These are phyloP conservation scores for Carcharodon carcharias DNA, from an alignment of 2,797 vertebrate genomes.

Conservation along the genomic window DNA sequence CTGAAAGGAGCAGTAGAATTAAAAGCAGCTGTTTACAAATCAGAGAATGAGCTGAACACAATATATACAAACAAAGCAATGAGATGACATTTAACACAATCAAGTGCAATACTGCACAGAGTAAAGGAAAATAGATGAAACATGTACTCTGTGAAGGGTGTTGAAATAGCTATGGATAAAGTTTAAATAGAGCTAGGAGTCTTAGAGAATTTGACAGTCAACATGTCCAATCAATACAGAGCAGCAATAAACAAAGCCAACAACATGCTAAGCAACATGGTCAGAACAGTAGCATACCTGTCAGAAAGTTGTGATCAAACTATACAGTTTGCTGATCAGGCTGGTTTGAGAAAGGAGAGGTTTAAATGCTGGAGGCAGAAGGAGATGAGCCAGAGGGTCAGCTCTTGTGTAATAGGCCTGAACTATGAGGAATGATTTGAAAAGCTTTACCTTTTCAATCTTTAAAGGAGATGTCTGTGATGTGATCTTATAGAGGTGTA, in stretches of 20 bases:
- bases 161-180: background rate
- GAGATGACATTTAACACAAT: background rate
- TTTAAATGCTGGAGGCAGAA: background rate
- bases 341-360: background rate
- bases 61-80: background rate
- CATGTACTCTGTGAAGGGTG: background rate
- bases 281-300: background rate
- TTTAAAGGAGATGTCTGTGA: background rate
- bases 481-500: background rate
- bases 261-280: background rate
- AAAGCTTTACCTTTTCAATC: background rate
- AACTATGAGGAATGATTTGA: background rate
- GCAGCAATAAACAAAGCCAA: background rate
- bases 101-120: background rate
- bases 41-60: background rate
- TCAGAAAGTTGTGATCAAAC: background rate
- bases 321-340: background rate
- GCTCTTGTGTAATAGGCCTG: background rate
- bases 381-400: background rate
- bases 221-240: background rate
- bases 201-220: background rate
- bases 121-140: background rate
- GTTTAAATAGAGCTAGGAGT: background rate
- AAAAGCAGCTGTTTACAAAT: constrained; percentile 1
- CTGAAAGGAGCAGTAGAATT: background rate